Evolutionary conservation across 2,888 invertebrate species (phyloP).

Genomic region (Agonopterix subpropinquella): DNA sequence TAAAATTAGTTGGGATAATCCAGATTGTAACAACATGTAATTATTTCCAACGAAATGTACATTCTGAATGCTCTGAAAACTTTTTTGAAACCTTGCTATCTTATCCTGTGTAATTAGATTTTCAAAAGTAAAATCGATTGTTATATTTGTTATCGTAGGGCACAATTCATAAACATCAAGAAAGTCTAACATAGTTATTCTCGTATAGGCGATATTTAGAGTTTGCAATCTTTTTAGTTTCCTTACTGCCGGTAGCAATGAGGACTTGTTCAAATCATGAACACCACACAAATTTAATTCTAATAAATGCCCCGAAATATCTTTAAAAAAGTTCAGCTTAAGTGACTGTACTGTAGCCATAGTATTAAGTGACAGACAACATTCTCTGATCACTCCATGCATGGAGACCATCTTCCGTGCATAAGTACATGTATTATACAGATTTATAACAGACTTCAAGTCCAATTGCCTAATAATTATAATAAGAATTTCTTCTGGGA

Average conservation of each 20-base stretch:
- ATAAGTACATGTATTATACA: constrained; percentile 35
- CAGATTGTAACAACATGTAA: constrained; percentile 33
- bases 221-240: constrained; percentile 37
- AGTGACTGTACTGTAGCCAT: constrained; percentile 41
- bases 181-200: constrained; percentile 42
- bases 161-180: constrained; percentile 37
- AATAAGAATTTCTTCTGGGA: constrained; percentile 44
- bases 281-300: constrained; percentile 45
- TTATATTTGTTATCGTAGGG: constrained; percentile 43
- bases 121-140: constrained; percentile 39
- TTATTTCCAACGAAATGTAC: constrained; percentile 47
- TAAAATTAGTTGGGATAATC: constrained; percentile 29
- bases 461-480: constrained; percentile 45
- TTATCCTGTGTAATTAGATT: constrained; percentile 12
- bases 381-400: constrained; percentile 32
- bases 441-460: constrained; percentile 27
- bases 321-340: constrained; percentile 36
- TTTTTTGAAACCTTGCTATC: constrained; percentile 31
- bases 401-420: constrained; percentile 31
- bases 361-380: constrained; percentile 35
- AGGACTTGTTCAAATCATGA: constrained; percentile 35
- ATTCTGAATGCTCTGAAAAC: constrained; percentile 44
- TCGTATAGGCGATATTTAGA: constrained; percentile 52
- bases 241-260: constrained; percentile 33
- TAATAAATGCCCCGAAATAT: constrained; percentile 34